A percentile compares a stretch with the other conserved stretches of the same genome.
phyloP scores from a whole-genome alignment of 2,888 invertebrate species.

The Polyploca ridens region DNA sequence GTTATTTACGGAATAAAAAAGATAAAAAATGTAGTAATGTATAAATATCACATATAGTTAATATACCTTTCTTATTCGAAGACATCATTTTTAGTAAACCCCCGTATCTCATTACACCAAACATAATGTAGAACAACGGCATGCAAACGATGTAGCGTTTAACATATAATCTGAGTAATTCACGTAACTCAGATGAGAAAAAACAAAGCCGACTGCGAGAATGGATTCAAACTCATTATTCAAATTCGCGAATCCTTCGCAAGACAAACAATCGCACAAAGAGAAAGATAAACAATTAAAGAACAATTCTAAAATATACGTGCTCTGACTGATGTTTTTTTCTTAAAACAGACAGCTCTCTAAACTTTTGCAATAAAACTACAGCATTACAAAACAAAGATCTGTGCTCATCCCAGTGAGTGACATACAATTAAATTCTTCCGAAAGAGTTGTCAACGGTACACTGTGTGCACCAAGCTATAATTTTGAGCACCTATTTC shows the following conservation, averaged over 20 bases:
- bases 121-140: not conserved
- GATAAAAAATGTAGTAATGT: too few species aligned
- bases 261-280: conserved; percentile 52
- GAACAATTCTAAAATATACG: conserved; percentile 49
- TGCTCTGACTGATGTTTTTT: conserved; percentile 24
- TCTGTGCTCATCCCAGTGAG: conserved; percentile 18
- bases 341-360: conserved; percentile 20
- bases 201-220: conserved; percentile 12
- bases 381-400: conserved; percentile 8
- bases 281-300: conserved; percentile 60
- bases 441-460: conserved; percentile 34
- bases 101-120: not conserved
- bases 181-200: conserved; percentile 27
- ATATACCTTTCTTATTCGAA: too few species aligned
- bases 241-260: conserved; percentile 49
- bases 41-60: not conserved
- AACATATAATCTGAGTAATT: conserved; percentile 28
- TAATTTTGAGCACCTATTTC: not conserved
- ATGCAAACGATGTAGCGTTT: conserved; percentile 25
- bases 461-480: conserved; percentile 10
- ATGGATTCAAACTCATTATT: conserved; percentile 42
- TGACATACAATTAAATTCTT: conserved; percentile 47
- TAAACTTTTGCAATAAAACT: conserved; percentile 20
- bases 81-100: not conserved
- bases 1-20: too few species aligned